phyloP scores from a whole-genome alignment of 2,113 vertebrate genomes.

The Hucho hucho region DNA sequence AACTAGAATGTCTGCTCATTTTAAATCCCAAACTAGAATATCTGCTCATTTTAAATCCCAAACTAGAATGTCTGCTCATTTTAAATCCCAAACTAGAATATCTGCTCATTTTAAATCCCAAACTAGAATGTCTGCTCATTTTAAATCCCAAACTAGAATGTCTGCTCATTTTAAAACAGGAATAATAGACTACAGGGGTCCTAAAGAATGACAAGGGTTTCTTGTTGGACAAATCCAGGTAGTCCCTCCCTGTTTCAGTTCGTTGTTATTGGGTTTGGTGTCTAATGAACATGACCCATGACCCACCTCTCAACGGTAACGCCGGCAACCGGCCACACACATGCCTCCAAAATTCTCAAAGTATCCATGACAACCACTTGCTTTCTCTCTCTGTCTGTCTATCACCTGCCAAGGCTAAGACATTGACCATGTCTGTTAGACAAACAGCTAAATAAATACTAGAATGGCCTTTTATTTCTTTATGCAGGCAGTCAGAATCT shows the following conservation, averaged over 20 bases:
- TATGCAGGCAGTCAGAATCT: background rate
- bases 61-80: too few relatives aligned
- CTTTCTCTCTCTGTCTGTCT: background rate
- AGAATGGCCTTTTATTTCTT: background rate
- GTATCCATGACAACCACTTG: conserved; percentile 35
- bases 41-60: too few relatives aligned
- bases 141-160: too few relatives aligned
- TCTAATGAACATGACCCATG: conserved; percentile 23
- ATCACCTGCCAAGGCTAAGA: background rate
- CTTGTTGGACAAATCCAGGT: too few relatives aligned
- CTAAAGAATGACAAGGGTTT: conserved; percentile 1
- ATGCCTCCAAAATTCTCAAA: conserved; percentile 6
- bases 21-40: too few relatives aligned
- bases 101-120: too few relatives aligned
- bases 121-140: too few relatives aligned
- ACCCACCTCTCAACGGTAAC: conserved; percentile 10
- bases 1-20: too few relatives aligned
- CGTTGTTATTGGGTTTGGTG: too few relatives aligned
- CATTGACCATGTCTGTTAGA: background rate
- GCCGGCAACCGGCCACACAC: background rate
- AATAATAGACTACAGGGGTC: conserved; percentile 34
- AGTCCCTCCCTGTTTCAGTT: background rate
- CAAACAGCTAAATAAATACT: conserved; percentile 15
- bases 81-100: too few relatives aligned
- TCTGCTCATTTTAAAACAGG: conserved; percentile 31